These are phyloP conservation scores for Eulithis testata DNA, from an alignment of 2,888 invertebrate species.

Conservation along the genomic window DNA sequence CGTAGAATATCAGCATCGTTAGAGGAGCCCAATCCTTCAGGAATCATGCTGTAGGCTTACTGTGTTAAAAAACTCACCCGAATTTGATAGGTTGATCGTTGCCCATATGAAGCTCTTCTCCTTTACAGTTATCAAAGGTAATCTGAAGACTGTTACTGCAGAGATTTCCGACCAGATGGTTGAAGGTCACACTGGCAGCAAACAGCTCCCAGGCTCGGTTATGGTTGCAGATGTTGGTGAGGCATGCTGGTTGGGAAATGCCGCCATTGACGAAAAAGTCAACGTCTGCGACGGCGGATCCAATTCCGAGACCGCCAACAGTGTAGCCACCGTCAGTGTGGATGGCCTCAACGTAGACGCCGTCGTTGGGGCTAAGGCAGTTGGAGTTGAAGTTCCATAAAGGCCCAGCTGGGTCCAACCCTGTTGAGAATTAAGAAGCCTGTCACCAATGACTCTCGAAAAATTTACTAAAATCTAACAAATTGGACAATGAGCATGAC, in stretches of 20 bases:
- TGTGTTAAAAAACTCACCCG: conserved; percentile 49
- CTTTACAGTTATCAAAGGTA: conserved; percentile 56
- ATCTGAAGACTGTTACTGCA: conserved; percentile 59
- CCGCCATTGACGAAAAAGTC: conserved; percentile 87
- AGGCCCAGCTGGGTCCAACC: conserved; percentile 68
- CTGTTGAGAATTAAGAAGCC: conserved; percentile 40
- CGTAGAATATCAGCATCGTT: too few relatives aligned
- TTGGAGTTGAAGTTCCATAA: conserved; percentile 58
- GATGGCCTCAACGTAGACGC: conserved; percentile 64
- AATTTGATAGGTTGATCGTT: conserved; percentile 53
- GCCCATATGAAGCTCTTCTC: conserved; percentile 57
- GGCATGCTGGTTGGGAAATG: conserved; percentile 65
- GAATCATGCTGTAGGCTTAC: not conserved
- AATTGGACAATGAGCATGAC: too few relatives aligned
- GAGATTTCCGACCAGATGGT: conserved; percentile 59
- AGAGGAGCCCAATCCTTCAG: too few relatives aligned
- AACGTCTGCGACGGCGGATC: conserved; percentile 74
- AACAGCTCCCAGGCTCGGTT: conserved; percentile 68
- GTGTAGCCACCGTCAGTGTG: conserved; percentile 78
- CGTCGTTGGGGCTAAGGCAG: conserved; percentile 61
- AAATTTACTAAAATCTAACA: not conserved
- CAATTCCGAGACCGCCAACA: conserved; percentile 72
- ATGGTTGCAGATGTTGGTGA: conserved; percentile 62
- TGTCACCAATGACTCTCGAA: not conserved
- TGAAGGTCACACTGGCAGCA: conserved; percentile 59